Conservation (phyloP, 2,113 vertebrate genomes). For the Melanostigma gelatinosum region DNA sequence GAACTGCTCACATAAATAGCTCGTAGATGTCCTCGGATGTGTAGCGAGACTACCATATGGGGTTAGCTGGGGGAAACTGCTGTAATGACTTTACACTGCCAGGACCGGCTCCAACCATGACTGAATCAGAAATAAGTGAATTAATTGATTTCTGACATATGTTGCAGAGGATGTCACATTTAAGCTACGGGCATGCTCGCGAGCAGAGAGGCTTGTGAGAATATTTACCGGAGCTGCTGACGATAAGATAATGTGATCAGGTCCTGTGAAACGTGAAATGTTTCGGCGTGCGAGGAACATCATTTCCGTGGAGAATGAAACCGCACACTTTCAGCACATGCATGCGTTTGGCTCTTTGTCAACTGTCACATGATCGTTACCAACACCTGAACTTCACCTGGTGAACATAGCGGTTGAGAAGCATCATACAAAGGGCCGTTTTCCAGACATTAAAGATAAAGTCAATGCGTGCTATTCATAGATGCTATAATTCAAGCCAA, state of each 20-base stretch:
- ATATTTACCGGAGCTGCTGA: conserved; percentile 41
- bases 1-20: conserved; percentile 48
- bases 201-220: conserved; percentile 4
- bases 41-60: background rate
- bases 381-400: background rate
- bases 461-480: background rate
- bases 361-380: conserved; percentile 3
- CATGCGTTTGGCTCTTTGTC: background rate
- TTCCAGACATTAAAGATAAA: background rate
- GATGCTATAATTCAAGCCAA: background rate
- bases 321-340: background rate
- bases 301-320: background rate
- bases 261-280: conserved; percentile 10
- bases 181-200: conserved; percentile 31
- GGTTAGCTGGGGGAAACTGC: conserved; percentile 13
- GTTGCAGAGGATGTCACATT: conserved; percentile 52
- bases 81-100: conserved; percentile 42
- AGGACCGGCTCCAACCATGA: conserved; percentile 39
- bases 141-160: conserved; percentile 63
- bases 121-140: conserved; percentile 58
- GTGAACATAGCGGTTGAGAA: background rate
- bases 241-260: conserved; percentile 36
- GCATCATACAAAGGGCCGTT: background rate
- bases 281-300: background rate
- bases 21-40: conserved; percentile 20